These are phyloP conservation scores for Listrodromus nycthemerus DNA, from an alignment of 2,888 invertebrate species.

Conservation along the genomic window DNA sequence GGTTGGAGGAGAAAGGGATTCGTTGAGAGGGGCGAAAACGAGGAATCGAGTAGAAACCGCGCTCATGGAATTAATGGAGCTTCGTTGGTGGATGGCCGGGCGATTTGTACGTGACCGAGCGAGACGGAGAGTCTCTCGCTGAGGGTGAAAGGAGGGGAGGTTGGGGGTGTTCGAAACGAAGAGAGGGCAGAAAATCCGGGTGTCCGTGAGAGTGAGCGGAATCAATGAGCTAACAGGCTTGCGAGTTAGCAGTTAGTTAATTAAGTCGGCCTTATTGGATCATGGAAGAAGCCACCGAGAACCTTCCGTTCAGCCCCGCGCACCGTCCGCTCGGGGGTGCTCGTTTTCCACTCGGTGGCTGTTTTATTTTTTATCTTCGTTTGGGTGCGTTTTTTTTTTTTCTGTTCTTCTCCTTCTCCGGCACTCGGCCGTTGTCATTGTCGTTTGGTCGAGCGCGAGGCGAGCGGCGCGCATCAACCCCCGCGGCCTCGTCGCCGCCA, in stretches of 20 bases:
- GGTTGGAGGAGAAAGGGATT: neutral
- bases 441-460: slow-evolving; percentile 65
- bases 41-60: slow-evolving; percentile 26
- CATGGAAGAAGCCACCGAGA: slow-evolving; percentile 78
- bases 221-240: slow-evolving; percentile 84
- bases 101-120: slow-evolving; percentile 1
- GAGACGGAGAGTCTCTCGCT: slow-evolving; percentile 17
- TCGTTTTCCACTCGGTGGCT: slow-evolving; percentile 29
- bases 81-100: slow-evolving; percentile 7
- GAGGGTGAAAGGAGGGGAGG: neutral
- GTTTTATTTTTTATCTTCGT: slow-evolving; percentile 5
- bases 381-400: neutral
- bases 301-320: slow-evolving; percentile 57
- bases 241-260: slow-evolving; percentile 83
- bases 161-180: slow-evolving; percentile 51
- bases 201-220: slow-evolving; percentile 68
- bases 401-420: slow-evolving; percentile 32
- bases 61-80: slow-evolving; percentile 50
- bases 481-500: slow-evolving; percentile 58
- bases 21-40: slow-evolving; percentile 12
- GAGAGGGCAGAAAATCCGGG: slow-evolving; percentile 59
- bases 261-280: slow-evolving; percentile 84
- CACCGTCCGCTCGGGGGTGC: slow-evolving; percentile 45
- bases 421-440: slow-evolving; percentile 64
- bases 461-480: slow-evolving; percentile 61